Conservation (phyloP, 2,113 vertebrate genomes). For the Megaleporinus macrocephalus region DNA sequence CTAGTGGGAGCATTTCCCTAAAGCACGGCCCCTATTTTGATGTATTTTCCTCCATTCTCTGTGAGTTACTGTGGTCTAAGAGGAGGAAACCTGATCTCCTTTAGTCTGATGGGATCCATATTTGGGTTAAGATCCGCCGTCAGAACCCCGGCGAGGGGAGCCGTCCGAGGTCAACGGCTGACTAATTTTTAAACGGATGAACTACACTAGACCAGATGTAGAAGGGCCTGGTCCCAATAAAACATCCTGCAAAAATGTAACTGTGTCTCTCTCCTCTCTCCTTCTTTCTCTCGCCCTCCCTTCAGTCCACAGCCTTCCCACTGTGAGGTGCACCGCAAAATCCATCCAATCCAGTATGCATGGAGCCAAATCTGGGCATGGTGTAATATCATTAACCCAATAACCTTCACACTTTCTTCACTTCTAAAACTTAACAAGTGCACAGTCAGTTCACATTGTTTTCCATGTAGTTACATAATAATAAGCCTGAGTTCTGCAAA, state of each 20-base stretch:
- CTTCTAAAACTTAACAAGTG: too few species aligned
- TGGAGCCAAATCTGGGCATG: background rate
- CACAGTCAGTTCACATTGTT: too few species aligned
- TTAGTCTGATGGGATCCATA: slow-evolving; percentile 62
- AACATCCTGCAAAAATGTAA: slow-evolving; percentile 71
- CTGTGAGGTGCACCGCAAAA: background rate
- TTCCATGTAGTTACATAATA: too few species aligned
- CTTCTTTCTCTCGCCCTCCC: background rate
- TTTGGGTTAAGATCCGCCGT: slow-evolving; percentile 64
- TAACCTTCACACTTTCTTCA: background rate
- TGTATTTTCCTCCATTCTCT: slow-evolving; percentile 38
- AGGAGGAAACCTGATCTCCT: slow-evolving; percentile 62
- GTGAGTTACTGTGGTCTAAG: slow-evolving; percentile 45
- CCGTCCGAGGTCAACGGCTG: slow-evolving; percentile 70
- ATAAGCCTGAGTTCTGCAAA: too few species aligned
- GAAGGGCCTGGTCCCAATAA: slow-evolving; percentile 71
- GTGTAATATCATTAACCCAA: background rate
- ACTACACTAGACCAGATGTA: slow-evolving; percentile 72
- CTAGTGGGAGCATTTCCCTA: slow-evolving; percentile 14
- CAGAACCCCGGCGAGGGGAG: slow-evolving; percentile 65
- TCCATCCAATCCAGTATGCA: background rate
- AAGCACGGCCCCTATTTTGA: slow-evolving; percentile 1
- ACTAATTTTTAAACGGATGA: slow-evolving; percentile 77
- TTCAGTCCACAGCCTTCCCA: background rate
- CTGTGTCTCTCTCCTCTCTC: slow-evolving; percentile 50